Evolutionary conservation across 23 tunicate genomes (phyloP), one percentile per base, ranked within the genome.

Genomic region (Ciona savignyi): DNA sequence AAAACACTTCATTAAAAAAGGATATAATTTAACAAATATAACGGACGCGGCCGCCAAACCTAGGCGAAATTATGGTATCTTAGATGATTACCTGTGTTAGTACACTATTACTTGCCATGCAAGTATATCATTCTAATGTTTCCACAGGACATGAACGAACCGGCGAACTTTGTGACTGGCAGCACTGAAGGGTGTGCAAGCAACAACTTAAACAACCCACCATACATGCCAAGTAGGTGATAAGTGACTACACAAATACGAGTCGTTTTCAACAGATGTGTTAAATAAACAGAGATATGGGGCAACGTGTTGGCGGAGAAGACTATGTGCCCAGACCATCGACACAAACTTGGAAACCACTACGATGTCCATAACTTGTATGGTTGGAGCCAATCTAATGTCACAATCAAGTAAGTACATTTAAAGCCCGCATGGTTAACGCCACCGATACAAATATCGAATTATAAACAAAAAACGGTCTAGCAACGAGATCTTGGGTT

Each of bases 121-220:
- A n/a, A n/a, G n/a, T n/a, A n/a, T n/a, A n/a, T n/a, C n/a, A n/a
- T n/a, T n/a, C n/a, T n/a, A n/a, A n/a, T n/a, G n/a, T n/a, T n/a
- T n/a, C n/a, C 15, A 15, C 56, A 91, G 97, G 99, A 95, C 66
- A 95, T 95, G 99, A 95, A 95, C 72, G 99, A 95, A 80, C 99
- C 99, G 0, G 96, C 99, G 1, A 95, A 80, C 72, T 95, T 95
- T 69, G 96, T 60, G 2, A 80, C 99, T 27, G 99, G 99, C 23
- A 80, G 99, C 33, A 71, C 65, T 0, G 64, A 62, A 6, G 99
- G 99, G 29, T 95, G 99, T 63, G 73, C 51, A 22, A 33, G 62
- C 20, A 95, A 95, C 78, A 32, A 61, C 1, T 71, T 83, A 25
- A 95, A 95, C 75, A 74, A 75, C 49, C 99, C 99, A 2, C 99